Conservation (phyloP, 2,113 vertebrate species). For the Hippocampus comes region DNA sequence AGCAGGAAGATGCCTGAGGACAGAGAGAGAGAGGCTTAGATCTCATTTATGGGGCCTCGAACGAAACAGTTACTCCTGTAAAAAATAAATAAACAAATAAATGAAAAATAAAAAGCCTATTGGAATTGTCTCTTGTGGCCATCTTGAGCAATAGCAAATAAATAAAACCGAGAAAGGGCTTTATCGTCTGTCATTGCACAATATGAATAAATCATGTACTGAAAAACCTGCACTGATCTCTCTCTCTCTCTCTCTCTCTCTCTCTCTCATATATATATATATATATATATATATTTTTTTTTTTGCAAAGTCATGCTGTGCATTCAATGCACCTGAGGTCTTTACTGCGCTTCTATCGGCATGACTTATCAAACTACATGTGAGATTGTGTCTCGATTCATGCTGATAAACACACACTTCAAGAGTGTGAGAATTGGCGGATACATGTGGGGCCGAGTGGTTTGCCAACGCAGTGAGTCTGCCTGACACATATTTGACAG, state of each 20-base stretch:
- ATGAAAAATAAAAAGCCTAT: constrained; percentile 17
- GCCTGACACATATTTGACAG: constrained; percentile 52
- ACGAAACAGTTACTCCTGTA: constrained; percentile 33
- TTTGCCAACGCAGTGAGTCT: constrained; percentile 50
- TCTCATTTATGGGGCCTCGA: constrained; percentile 40
- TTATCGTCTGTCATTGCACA: not conserved
- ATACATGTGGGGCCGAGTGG: constrained; percentile 23
- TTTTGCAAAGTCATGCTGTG: not conserved
- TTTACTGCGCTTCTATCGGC: constrained; percentile 39
- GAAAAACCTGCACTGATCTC: too few relatives aligned
- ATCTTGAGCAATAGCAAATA: constrained; percentile 25
- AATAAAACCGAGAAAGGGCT: constrained; percentile 7
- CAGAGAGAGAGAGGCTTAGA: constrained; percentile 33
- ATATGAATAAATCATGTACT: too few relatives aligned
- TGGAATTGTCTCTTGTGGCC: constrained; percentile 27
- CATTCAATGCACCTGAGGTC: constrained; percentile 3
- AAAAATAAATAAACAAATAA: too few relatives aligned
- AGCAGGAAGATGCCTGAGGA: not conserved
- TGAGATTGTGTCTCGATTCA: constrained; percentile 17
- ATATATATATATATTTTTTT: not conserved
- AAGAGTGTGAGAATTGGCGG: constrained; percentile 60
- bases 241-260: too few relatives aligned
- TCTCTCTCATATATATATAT: too few relatives aligned
- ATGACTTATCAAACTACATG: constrained; percentile 27
- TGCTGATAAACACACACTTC: constrained; percentile 31